Evolutionary conservation across 1,140 invertebrate genomes (phyloP).

Genomic region (Anastatus disparis): DNA sequence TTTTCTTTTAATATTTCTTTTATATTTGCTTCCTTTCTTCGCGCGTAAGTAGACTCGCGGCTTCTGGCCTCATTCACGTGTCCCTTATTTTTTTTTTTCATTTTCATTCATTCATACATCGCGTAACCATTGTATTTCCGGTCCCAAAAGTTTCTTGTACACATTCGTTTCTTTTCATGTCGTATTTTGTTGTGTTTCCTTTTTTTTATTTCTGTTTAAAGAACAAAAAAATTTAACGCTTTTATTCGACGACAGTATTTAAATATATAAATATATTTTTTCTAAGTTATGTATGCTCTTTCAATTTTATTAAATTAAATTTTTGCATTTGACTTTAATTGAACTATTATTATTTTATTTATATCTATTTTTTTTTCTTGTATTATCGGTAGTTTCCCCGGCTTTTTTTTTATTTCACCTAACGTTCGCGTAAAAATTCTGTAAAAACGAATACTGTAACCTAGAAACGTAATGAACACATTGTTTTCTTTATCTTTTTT

Average conservation of each 20-base stretch:
- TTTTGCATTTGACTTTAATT: not conserved
- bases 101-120: constrained; percentile 22
- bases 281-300: too few species aligned
- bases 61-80: constrained; percentile 9
- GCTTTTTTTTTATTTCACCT: constrained; percentile 26
- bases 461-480: constrained; percentile 62
- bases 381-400: constrained; percentile 38
- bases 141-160: constrained; percentile 11
- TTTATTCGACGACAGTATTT: too few species aligned
- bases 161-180: constrained; percentile 6
- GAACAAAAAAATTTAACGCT: too few species aligned
- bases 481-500: constrained; percentile 44
- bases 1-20: not conserved
- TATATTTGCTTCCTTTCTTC: not conserved
- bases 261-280: too few species aligned
- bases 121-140: constrained; percentile 20
- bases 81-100: too few species aligned
- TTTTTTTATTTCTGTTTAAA: too few species aligned
- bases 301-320: constrained; percentile 28
- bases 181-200: too few species aligned
- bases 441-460: constrained; percentile 59
- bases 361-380: constrained; percentile 35
- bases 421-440: constrained; percentile 47
- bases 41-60: not conserved
- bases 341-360: too few species aligned